Evolutionary conservation across 1,140 invertebrate genomes (phyloP).

Genomic region (Trichonephila clavata): DNA sequence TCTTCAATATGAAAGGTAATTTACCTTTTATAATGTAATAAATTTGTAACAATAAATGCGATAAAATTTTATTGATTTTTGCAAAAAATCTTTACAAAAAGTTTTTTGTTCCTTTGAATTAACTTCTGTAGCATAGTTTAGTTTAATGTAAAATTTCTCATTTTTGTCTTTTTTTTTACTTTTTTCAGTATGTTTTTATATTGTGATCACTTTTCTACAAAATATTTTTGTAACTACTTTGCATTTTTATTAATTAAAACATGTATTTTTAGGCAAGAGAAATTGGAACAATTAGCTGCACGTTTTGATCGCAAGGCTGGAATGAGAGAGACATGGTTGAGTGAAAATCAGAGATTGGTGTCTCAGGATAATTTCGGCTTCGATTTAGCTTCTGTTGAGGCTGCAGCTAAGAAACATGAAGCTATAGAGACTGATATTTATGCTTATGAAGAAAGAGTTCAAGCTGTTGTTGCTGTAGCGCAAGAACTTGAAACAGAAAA

Average conservation of each 20-base stretch:
- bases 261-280: conserved; percentile 91
- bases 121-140: no score
- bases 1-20: no score
- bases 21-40: no score
- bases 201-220: background rate
- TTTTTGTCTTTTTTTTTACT: no score
- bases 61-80: no score
- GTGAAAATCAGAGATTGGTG: conserved; percentile 98
- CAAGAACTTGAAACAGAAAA: conserved; percentile 97
- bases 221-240: background rate
- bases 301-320: conserved; percentile 99
- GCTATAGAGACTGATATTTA: conserved; percentile 99
- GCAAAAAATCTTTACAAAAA: no score
- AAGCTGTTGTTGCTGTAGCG: conserved; percentile 98
- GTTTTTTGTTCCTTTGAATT: no score
- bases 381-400: conserved; percentile 98
- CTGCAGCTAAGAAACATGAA: conserved; percentile 99
- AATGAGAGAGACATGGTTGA: conserved; percentile 99
- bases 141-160: no score
- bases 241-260: background rate
- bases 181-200: background rate
- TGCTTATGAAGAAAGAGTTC: conserved; percentile 99
- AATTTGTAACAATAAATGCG: no score
- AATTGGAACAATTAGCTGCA: conserved; percentile 98
- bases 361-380: conserved; percentile 98